These are phyloP conservation scores for Poecilia picta DNA, from an alignment of 2,797 vertebrate genomes.

Conservation along the genomic window DNA sequence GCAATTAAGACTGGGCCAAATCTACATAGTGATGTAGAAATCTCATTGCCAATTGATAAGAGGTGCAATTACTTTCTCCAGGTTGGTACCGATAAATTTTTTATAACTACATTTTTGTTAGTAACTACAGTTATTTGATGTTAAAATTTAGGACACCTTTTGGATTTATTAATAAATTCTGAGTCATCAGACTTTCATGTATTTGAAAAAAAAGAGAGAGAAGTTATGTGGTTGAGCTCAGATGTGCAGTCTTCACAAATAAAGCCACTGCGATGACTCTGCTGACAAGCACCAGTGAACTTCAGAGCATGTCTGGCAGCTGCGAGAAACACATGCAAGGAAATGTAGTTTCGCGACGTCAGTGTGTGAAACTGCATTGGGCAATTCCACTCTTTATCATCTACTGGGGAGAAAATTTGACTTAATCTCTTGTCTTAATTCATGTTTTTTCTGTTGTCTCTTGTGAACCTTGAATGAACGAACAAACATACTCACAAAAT, in stretches of 20 bases:
- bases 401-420: conserved; percentile 13
- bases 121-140: background rate
- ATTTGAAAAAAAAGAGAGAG: background rate
- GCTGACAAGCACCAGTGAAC: conserved; percentile 4
- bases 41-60: background rate
- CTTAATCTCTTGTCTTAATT: background rate
- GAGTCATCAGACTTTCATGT: background rate
- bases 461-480: too few relatives aligned
- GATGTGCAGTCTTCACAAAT: background rate
- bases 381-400: conserved; percentile 31
- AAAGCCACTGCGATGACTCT: background rate
- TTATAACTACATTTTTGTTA: background rate
- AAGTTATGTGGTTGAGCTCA: background rate
- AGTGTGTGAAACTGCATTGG: conserved; percentile 37
- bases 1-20: background rate
- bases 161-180: background rate
- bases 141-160: background rate
- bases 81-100: too few relatives aligned
- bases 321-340: conserved; percentile 9
- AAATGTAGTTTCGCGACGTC: conserved; percentile 20
- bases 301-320: background rate
- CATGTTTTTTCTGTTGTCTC: background rate
- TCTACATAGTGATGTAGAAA: background rate
- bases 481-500: too few relatives aligned
- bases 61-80: too few relatives aligned